Percentiles rank a stretch among this genome's conserved stretches.
Evolutionary conservation across 2,113 vertebrate genomes (phyloP).

Genomic region (Passer montanus): DNA sequence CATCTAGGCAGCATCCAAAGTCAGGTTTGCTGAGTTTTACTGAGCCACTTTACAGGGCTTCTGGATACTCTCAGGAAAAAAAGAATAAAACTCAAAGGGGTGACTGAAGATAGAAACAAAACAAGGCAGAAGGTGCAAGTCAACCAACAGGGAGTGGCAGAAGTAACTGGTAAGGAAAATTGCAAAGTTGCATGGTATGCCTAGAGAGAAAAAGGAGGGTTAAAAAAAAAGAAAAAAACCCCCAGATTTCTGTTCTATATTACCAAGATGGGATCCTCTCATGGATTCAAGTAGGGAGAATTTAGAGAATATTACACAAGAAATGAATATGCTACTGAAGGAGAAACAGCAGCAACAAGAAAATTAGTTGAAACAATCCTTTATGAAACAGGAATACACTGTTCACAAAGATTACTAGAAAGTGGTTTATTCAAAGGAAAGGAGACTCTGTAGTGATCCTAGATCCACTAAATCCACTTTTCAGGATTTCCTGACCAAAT

Average conservation of each 20-base stretch:
- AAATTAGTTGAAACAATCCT: background rate
- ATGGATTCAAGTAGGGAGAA: background rate
- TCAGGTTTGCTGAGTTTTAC: background rate
- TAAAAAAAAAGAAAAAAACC: rapidly evolving
- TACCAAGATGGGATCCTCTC: background rate
- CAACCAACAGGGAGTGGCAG: background rate
- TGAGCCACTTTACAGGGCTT: background rate
- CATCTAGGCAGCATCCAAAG: background rate
- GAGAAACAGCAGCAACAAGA: background rate
- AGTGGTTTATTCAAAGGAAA: background rate
- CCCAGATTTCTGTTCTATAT: background rate
- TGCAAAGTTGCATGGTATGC: background rate
- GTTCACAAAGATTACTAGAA: background rate
- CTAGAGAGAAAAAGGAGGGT: background rate
- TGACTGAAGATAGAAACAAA: background rate
- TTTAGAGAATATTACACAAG: background rate
- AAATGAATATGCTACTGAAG: background rate
- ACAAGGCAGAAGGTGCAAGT: background rate
- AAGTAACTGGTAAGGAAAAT: background rate
- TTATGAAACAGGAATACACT: background rate
- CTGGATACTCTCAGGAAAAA: background rate
- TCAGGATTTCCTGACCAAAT: background rate
- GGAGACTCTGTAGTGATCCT: background rate
- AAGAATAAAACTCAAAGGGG: background rate
- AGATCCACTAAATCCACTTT: background rate